These are phyloP conservation scores for Pinna nobilis DNA, from an alignment of 1,140 invertebrate genomes.

Conservation along the genomic window DNA sequence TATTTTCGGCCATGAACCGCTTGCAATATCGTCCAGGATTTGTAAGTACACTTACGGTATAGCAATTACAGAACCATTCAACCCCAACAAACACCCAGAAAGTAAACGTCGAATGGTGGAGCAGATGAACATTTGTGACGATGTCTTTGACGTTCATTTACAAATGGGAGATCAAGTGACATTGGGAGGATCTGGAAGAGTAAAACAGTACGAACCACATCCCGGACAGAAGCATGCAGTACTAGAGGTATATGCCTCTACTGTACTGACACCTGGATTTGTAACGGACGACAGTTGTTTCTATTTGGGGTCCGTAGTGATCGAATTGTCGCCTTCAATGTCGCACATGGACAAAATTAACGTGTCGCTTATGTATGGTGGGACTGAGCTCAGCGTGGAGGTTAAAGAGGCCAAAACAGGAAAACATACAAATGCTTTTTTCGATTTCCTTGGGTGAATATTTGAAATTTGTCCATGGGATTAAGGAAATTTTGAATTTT, in stretches of 20 bases:
- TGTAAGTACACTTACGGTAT: conserved; percentile 51
- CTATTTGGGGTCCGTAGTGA: conserved; percentile 21
- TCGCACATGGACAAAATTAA: conserved; percentile 7
- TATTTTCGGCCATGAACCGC: conserved; percentile 51
- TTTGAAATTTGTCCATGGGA: neutral
- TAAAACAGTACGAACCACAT: conserved; percentile 9
- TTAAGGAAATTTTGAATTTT: no score
- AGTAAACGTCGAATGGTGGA: conserved; percentile 10
- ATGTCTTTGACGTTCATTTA: conserved; percentile 47
- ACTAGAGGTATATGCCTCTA: conserved; percentile 35
- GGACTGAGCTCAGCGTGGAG: conserved; percentile 48
- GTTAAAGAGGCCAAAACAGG: conserved; percentile 34
- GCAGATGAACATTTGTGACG: conserved; percentile 33
- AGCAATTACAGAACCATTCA: conserved; percentile 14
- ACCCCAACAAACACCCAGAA: conserved; percentile 16
- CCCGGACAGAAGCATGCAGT: neutral
- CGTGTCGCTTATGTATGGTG: conserved; percentile 45
- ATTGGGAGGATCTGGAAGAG: conserved; percentile 10
- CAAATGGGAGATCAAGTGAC: conserved; percentile 34
- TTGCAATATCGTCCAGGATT: conserved; percentile 40
- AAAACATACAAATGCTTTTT: conserved; percentile 30
- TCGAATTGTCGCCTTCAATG: conserved; percentile 36
- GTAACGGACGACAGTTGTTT: conserved; percentile 40
- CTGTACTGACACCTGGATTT: conserved; percentile 13
- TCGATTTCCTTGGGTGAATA: conserved; percentile 50